A percentile compares a stretch with the other conserved stretches of the same genome.
Conservation (phyloP, 2,888 invertebrate genomes). For the Stenodera caucasica region DNA sequence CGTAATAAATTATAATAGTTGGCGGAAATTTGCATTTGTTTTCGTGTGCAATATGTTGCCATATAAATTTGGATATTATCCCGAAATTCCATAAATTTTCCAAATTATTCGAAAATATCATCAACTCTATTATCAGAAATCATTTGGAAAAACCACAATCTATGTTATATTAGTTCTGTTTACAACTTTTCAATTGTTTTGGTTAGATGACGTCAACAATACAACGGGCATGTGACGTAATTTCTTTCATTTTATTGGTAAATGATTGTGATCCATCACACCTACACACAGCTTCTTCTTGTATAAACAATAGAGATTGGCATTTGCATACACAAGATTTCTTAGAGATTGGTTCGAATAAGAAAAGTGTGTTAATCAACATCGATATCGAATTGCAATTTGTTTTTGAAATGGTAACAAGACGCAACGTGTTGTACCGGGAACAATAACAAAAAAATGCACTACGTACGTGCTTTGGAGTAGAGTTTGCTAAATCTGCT, state of each 20-base stretch:
- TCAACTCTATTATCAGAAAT: background rate
- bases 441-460: background rate
- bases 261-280: slow-evolving; percentile 3
- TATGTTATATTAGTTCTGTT: background rate
- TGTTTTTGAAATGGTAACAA: background rate
- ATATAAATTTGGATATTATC: background rate
- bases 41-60: background rate
- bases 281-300: background rate
- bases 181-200: background rate
- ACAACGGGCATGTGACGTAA: background rate
- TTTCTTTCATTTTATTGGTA: slow-evolving; percentile 1
- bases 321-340: no score
- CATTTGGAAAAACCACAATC: background rate
- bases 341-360: no score
- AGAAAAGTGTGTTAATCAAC: background rate
- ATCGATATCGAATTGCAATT: background rate
- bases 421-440: background rate
- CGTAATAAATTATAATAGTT: background rate
- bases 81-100: background rate
- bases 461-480: background rate
- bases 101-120: no score
- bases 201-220: background rate
- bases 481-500: background rate
- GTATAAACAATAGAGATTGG: background rate
- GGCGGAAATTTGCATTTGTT: background rate